Conservation (phyloP, 2,888 invertebrate genomes). For the Rambutsinella grinnellia region DNA sequence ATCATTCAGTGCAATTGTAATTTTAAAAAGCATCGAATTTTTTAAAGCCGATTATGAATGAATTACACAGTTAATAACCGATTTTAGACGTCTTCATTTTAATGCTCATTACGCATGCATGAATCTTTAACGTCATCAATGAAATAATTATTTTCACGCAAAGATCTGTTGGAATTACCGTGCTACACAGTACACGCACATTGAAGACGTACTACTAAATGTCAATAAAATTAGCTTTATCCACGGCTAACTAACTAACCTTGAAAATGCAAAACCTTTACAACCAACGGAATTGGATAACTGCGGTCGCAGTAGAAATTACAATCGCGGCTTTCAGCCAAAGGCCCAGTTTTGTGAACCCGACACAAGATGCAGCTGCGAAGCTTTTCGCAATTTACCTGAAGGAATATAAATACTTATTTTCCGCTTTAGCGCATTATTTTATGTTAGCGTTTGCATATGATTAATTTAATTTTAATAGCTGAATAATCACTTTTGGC, state of each 20-base stretch:
- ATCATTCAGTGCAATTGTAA: slow-evolving; percentile 1
- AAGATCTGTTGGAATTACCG: too few relatives aligned
- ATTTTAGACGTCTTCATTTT: too few relatives aligned
- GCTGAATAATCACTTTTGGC: not conserved
- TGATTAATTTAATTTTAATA: too few relatives aligned
- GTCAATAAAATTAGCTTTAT: too few relatives aligned
- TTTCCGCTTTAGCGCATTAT: slow-evolving; percentile 1
- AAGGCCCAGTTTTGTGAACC: slow-evolving; percentile 37
- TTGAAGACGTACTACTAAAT: too few relatives aligned
- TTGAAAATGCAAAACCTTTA: slow-evolving; percentile 39
- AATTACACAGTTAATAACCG: too few relatives aligned
- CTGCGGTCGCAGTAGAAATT: slow-evolving; percentile 23
- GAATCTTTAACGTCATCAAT: too few relatives aligned
- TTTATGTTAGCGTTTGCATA: not conserved
- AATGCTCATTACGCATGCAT: too few relatives aligned
- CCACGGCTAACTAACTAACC: too few relatives aligned
- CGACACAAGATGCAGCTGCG: slow-evolving; percentile 37
- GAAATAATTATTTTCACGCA: too few relatives aligned
- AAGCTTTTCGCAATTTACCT: slow-evolving; percentile 46
- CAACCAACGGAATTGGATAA: slow-evolving; percentile 39
- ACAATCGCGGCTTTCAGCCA: slow-evolving; percentile 42
- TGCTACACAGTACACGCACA: too few relatives aligned
- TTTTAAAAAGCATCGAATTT: not conserved
- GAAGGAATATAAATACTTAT: slow-evolving; percentile 10
- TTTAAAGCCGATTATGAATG: too few relatives aligned